Percentiles rank a stretch among this genome's conserved stretches.
phyloP scores from a whole-genome alignment of 2,113 vertebrate genomes.

The Plotosus lineatus region DNA sequence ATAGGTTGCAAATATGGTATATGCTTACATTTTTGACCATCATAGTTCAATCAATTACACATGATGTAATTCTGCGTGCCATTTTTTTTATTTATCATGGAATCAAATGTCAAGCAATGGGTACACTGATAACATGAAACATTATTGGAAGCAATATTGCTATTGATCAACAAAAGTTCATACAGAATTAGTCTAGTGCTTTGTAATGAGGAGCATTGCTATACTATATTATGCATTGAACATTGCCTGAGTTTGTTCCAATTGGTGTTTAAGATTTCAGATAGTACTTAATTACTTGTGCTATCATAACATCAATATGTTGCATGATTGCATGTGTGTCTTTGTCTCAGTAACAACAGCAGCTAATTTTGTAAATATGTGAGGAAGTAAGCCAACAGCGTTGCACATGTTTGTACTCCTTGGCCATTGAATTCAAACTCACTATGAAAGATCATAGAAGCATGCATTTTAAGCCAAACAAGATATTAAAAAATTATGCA shows the following conservation, averaged over 20 bases:
- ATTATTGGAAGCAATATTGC: not conserved
- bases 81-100: not conserved
- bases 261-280: conserved; percentile 16
- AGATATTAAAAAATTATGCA: conserved; percentile 69
- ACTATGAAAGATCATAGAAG: conserved; percentile 51
- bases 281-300: conserved; percentile 8
- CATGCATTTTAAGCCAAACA: conserved; percentile 57
- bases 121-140: not conserved
- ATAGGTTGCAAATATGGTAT: not conserved
- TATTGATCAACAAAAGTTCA: not conserved
- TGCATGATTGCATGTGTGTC: conserved; percentile 32
- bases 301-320: conserved; percentile 25
- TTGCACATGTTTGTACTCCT: conserved; percentile 62
- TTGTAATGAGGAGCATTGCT: not conserved
- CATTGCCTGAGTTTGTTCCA: not conserved
- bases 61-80: not conserved
- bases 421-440: conserved; percentile 64
- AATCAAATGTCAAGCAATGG: not conserved
- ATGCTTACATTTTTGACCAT: not conserved
- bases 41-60: not conserved
- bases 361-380: conserved; percentile 34
- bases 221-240: no score
- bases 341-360: conserved; percentile 11
- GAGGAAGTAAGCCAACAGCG: conserved; percentile 44
- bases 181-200: not conserved